Evolutionary conservation across 2,888 invertebrate genomes (phyloP), one percentile per base, ranked within the genome.

Genomic region (Pandemis corylana): DNA sequence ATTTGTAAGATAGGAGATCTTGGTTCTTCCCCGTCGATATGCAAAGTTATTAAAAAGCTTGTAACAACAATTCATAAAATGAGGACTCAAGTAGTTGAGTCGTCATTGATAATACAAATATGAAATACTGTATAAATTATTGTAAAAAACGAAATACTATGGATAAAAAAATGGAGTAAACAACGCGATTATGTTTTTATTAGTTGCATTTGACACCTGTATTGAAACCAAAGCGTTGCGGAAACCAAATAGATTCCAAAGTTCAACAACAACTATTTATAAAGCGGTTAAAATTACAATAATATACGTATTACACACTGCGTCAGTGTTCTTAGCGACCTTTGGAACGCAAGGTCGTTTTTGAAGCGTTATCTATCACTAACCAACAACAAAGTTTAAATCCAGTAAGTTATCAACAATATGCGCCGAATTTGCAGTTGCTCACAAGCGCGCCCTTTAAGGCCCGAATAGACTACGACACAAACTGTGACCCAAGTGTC

Each of bases 281-380:
- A 51, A 51, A 12, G n/a, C n/a, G 28, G 51, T 46, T 62, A 41
- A 15, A 62, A 62, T 62, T 13, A 62, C 20, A 62, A 12, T 62
- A 51, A 20, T 36, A 36, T 36, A 61, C 61, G 61, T 61, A 15
- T 62, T 13, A n/a, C 7, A 36, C 4, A 51, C 67, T 72, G 42
- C 67, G 72, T n/a, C 49, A 36, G 51, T 41, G 56, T 56, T 56
- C 56, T 13, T 59, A 13, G 36, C 59, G 69, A 65, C 64, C 69
- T 74, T 74, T 74, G 42, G 36, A 72, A 68, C 63, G 7, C 68
- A 69, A 69, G 69, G 73, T 59, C 64, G 41, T 69, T 74, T 62
- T 67, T 61, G 1, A n/a, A 59, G 28, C 41, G 59, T 74, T 69
- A 74, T 69, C 64, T 69, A 74, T 65, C 59, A 61, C 63, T 15